Percentiles rank a stretch among this genome's conserved stretches.
Conservation (phyloP, 2,888 invertebrate species). For the Stenurella melanura region DNA sequence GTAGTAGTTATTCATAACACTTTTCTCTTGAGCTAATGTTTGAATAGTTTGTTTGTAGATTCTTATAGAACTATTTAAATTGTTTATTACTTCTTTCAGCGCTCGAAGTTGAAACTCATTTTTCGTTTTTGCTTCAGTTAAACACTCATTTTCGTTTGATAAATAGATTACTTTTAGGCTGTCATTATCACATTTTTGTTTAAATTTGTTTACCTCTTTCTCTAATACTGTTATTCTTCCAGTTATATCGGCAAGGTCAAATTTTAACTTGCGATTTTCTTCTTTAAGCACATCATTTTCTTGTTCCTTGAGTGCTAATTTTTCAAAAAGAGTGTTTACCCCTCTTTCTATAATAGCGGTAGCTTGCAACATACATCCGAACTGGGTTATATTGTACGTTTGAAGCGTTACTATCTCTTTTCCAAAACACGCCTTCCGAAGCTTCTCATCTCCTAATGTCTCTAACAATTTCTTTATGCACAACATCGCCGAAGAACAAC, state of each 20-base stretch:
- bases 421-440: background rate
- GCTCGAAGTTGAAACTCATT: constrained; percentile 15
- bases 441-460: constrained; percentile 28
- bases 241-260: constrained; percentile 31
- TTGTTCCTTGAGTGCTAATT: constrained; percentile 44
- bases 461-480: constrained; percentile 57
- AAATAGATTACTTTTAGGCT: constrained; percentile 2
- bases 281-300: constrained; percentile 45
- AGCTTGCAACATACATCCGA: constrained; percentile 59
- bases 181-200: constrained; percentile 47
- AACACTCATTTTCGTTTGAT: constrained; percentile 23
- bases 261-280: constrained; percentile 37
- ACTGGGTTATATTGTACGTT: constrained; percentile 58
- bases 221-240: constrained; percentile 50
- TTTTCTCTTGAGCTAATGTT: background rate
- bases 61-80: constrained; percentile 30
- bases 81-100: constrained; percentile 27
- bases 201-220: constrained; percentile 48
- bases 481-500: constrained; percentile 56
- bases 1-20: constrained; percentile 20
- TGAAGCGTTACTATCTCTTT: constrained; percentile 42
- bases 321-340: constrained; percentile 48
- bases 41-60: constrained; percentile 17
- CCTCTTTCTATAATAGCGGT: constrained; percentile 54
- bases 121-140: constrained; percentile 21